These are phyloP conservation scores for Pseudorhombus dupliciocellatus DNA, from an alignment of 2,113 vertebrate species.

Conservation along the genomic window DNA sequence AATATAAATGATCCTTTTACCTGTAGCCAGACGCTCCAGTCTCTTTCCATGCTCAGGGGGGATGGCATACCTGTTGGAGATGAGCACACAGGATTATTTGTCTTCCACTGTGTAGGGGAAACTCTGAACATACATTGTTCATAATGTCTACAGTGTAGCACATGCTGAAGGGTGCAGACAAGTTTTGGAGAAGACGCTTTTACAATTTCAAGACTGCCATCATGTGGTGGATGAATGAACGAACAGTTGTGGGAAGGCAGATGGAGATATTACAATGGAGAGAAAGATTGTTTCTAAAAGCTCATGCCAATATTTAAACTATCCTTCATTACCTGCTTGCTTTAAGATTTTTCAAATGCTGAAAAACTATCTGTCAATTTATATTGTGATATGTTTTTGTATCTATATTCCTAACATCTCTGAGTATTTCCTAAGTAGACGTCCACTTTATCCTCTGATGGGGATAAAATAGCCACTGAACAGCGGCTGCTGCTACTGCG, in stretches of 20 bases:
- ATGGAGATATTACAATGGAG: not conserved
- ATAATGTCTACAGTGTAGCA: conserved; percentile 3
- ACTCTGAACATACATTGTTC: conserved; percentile 20
- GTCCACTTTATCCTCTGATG: too few relatives aligned
- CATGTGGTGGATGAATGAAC: conserved; percentile 61
- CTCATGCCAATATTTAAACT: not conserved
- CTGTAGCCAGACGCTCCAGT: conserved; percentile 94
- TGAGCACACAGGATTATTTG: conserved; percentile 31
- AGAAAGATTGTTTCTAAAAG: not conserved
- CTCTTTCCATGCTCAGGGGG: conserved; percentile 96
- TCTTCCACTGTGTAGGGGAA: not conserved
- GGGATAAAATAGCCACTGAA: not conserved
- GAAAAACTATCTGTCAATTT: not conserved
- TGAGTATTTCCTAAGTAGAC: too few relatives aligned
- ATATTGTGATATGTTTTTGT: not conserved
- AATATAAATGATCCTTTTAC: conserved; percentile 68
- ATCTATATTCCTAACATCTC: too few relatives aligned
- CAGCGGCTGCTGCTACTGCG: not conserved
- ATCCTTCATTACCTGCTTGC: not conserved
- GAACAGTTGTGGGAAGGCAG: conserved; percentile 4
- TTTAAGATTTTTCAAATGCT: not conserved
- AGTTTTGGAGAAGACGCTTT: not conserved
- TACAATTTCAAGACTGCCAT: conserved; percentile 68
- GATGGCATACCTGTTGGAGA: conserved; percentile 90
- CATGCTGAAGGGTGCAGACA: not conserved